Base-by-base conservation (phyloP, 2,113 vertebrate genomes). In the Amazona guildingii region DNA sequence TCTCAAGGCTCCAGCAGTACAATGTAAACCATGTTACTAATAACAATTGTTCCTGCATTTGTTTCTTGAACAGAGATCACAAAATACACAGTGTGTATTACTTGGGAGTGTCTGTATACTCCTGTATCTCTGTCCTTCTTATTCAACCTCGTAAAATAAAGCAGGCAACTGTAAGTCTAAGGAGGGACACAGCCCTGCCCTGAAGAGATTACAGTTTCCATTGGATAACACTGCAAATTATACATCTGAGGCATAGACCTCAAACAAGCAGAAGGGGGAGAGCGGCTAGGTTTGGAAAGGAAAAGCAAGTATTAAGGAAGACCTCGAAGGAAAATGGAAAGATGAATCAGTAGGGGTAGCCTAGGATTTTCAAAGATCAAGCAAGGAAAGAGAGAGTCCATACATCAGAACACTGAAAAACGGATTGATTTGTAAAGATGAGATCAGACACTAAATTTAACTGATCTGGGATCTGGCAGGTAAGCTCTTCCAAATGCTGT, bases 171-270 rank as follows among this genome's bases (percentile, higher is more conserved):
- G 37, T 35, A 85, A 77, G 79, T 51, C 69, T 2, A 0, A 44
- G 67, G 93, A 76, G 84, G 72, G 83, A 80, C 54, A 37, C 51
- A 29, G 88, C 91, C 78, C 92, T 87, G 88, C 72, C 63, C 94
- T 94, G 79, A 49, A 85, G 75, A 94, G 91, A 95, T 94, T 79
- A 89, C 48, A 91, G 75, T 80, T 67, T 85, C 85, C 33, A 41
- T 80, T 49, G 90, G 94, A 94, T 90, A 96, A 86, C 41, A 1
- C 81, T 87, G 87, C 81, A 87, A 96, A 91, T 92, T 89, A 85
- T n/a, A 83, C 43, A 12, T 51, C 76, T 33, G 63, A 94, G 79
- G 68, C n/a, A 83, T 70, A 88, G 85, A 77, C 41, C 90, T 88
- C 75, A 46, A 48, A 37, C 35, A 10, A 46, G 81, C 59, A 79